A percentile compares a stretch with the other conserved stretches of the same genome.
These are phyloP conservation scores for Metacarcinus magister DNA, from an alignment of 2,888 invertebrate species.

Conservation along the genomic window DNA sequence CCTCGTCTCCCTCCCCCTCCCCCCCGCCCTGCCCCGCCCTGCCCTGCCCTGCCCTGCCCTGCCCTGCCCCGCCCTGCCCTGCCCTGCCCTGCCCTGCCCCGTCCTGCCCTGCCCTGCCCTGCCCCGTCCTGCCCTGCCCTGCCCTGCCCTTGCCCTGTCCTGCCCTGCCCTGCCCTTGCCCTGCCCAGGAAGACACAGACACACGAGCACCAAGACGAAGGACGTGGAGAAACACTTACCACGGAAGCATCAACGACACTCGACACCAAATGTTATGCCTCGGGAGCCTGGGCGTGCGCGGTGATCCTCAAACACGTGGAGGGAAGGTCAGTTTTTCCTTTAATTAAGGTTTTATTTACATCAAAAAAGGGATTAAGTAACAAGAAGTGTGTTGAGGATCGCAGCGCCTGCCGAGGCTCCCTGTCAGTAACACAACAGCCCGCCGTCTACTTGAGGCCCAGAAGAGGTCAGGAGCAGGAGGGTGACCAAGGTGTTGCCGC, in stretches of 20 bases:
- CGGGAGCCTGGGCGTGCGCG: not conserved
- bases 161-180: not conserved
- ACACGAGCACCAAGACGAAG: not conserved
- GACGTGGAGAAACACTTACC: slow-evolving; percentile 57
- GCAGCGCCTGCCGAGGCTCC: not conserved
- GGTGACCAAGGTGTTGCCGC: not conserved
- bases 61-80: not conserved
- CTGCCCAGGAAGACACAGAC: not conserved
- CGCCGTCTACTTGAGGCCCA: slow-evolving; percentile 69
- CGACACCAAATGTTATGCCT: slow-evolving; percentile 50
- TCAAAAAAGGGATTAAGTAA: not conserved
- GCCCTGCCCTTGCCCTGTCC: not conserved
- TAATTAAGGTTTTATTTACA: not conserved
- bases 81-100: not conserved
- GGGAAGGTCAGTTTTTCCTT: not conserved
- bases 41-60: not conserved
- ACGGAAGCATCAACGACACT: slow-evolving; percentile 69
- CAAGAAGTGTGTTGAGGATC: not conserved
- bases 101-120: not conserved
- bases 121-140: not conserved
- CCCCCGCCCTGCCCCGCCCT: not conserved
- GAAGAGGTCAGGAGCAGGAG: slow-evolving; percentile 52
- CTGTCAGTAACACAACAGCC: slow-evolving; percentile 62
- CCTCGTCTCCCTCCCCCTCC: not conserved
- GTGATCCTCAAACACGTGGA: not conserved